phyloP scores from a whole-genome alignment of 2,888 invertebrate species.

The Amphipyra berbera region DNA sequence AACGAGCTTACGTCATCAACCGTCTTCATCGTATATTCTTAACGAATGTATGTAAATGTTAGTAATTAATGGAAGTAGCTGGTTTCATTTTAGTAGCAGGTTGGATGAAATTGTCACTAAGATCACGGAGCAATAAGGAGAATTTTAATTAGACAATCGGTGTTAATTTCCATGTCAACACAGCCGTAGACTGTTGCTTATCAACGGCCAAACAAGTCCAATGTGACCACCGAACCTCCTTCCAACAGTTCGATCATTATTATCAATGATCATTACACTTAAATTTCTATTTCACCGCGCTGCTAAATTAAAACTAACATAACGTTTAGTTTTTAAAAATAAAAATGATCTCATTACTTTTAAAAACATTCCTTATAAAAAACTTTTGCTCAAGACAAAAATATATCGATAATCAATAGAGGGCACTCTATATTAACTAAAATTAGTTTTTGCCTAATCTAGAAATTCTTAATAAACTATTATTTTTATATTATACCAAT shows the following conservation, averaged over 20 bases:
- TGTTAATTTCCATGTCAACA: too few relatives aligned
- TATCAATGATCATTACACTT: too few relatives aligned
- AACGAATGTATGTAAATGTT: conserved; percentile 8
- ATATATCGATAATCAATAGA: conserved; percentile 25
- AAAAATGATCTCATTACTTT: conserved; percentile 42
- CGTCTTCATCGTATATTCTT: background rate
- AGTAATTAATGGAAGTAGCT: background rate
- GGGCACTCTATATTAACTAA: conserved; percentile 14
- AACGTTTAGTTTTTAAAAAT: background rate
- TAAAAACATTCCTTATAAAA: conserved; percentile 27
- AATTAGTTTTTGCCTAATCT: conserved; percentile 17
- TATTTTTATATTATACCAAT: background rate
- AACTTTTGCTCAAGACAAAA: conserved; percentile 42
- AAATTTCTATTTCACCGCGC: conserved; percentile 5
- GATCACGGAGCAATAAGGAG: too few relatives aligned
- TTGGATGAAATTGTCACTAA: background rate
- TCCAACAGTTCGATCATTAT: too few relatives aligned
- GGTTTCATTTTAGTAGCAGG: conserved; percentile 23
- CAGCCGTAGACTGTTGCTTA: too few relatives aligned
- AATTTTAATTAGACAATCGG: too few relatives aligned
- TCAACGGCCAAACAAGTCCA: too few relatives aligned
- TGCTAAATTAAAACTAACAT: conserved; percentile 10
- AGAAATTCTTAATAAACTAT: conserved; percentile 3
- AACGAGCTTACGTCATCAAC: conserved; percentile 1
- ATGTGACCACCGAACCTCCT: too few relatives aligned